A percentile compares a stretch with the other conserved stretches of the same genome.
Evolutionary conservation across 2,113 vertebrate species (phyloP).

Genomic region (Gambusia affinis): DNA sequence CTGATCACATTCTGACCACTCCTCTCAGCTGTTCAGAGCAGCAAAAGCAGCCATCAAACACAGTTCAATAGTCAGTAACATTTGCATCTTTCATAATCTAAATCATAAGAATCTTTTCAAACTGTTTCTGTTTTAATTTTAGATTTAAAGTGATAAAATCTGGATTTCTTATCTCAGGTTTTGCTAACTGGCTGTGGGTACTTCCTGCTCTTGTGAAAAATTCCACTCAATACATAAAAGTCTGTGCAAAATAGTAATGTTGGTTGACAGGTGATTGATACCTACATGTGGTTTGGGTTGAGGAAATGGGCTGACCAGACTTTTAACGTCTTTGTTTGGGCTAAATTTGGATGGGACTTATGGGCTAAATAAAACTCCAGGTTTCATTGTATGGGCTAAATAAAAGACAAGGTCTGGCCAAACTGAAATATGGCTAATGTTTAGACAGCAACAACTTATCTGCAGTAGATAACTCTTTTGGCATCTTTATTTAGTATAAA

Average conservation of each 20-base stretch:
- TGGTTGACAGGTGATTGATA: too few species aligned
- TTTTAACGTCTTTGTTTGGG: background rate
- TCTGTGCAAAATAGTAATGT: background rate
- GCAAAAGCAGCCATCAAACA: slow-evolving; percentile 8
- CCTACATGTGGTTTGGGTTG: background rate
- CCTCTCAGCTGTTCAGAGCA: slow-evolving; percentile 34
- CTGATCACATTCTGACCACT: slow-evolving; percentile 28
- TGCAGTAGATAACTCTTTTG: background rate
- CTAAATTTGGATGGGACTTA: background rate
- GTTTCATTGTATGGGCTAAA: background rate
- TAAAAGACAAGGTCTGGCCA: background rate
- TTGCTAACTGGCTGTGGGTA: background rate
- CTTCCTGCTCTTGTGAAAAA: background rate
- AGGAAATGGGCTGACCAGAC: background rate
- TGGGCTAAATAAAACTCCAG: background rate
- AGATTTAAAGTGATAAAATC: background rate
- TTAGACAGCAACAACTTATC: background rate
- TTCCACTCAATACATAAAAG: background rate
- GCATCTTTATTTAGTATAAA: background rate
- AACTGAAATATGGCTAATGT: background rate
- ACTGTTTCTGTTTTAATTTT: background rate
- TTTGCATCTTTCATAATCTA: slow-evolving; percentile 41
- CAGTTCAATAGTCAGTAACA: slow-evolving; percentile 1
- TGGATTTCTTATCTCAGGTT: background rate
- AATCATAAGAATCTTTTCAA: background rate